These are phyloP conservation scores for Drosophila merina DNA, from an alignment of 2,888 invertebrate genomes.

Conservation along the genomic window DNA sequence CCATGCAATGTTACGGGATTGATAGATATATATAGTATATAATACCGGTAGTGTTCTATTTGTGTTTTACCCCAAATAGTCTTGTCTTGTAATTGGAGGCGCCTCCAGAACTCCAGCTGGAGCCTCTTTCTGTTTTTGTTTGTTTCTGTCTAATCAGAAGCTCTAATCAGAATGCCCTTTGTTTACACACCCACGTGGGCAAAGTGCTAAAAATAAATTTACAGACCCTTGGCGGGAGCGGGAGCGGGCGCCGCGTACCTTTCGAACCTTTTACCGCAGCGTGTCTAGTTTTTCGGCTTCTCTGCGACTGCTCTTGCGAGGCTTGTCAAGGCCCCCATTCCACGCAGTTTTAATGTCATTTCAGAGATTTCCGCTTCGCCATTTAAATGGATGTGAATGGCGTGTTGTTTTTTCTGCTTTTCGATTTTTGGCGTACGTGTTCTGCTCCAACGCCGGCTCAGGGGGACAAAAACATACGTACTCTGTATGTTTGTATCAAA, in stretches of 20 bases:
- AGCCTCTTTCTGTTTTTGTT: no score
- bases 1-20: no score
- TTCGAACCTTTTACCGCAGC: constrained; percentile 16
- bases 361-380: constrained; percentile 72
- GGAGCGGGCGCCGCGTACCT: constrained; percentile 11
- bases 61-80: no score
- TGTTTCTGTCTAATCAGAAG: no score
- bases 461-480: background rate
- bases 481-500: background rate
- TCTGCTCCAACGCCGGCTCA: constrained; percentile 48
- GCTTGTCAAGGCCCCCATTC: constrained; percentile 52
- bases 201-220: background rate
- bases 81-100: no score
- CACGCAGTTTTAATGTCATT: constrained; percentile 35
- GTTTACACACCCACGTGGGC: constrained; percentile 12
- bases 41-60: no score
- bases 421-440: constrained; percentile 68
- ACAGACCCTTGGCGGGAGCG: constrained; percentile 6
- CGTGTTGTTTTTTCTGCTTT: constrained; percentile 20
- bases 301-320: constrained; percentile 24
- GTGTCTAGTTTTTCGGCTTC: constrained; percentile 18
- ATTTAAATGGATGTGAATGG: constrained; percentile 47
- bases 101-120: no score
- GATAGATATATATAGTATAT: no score
- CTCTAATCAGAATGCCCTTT: constrained; percentile 23